Evolutionary conservation across 2,888 invertebrate genomes (phyloP).

Genomic region (Melanostoma mellinum): DNA sequence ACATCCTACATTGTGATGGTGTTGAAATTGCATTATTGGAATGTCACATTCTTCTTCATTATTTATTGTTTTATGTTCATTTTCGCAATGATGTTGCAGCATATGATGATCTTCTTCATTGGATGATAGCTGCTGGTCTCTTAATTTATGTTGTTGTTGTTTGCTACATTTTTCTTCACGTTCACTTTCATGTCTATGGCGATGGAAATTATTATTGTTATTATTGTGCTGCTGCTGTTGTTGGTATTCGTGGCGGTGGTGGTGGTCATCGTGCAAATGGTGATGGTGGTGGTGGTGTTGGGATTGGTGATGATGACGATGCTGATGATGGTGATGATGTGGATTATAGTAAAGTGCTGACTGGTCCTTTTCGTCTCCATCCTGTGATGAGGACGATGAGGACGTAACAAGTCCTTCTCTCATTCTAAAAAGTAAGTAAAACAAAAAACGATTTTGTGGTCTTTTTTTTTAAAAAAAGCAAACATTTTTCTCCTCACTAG

Average conservation of each 20-base stretch:
- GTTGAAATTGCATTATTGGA: constrained; percentile 4
- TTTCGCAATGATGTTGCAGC: too few relatives aligned
- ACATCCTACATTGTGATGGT: constrained; percentile 36
- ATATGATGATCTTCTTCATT: not conserved
- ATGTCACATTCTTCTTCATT: not conserved
- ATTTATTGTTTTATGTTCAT: too few relatives aligned
- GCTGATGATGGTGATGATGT: constrained; percentile 49
- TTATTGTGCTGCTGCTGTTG: constrained; percentile 15
- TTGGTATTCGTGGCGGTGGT: constrained; percentile 23
- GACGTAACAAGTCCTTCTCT: constrained; percentile 67
- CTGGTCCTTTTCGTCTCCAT: constrained; percentile 65
- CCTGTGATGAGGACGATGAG: constrained; percentile 70
- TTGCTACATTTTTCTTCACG: constrained; percentile 3
- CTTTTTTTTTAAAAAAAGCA: constrained; percentile 29
- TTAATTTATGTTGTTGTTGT: too few relatives aligned
- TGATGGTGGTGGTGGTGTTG: constrained; percentile 32
- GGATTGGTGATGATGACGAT: constrained; percentile 36
- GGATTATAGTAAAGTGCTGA: constrained; percentile 56
- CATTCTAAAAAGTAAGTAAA: constrained; percentile 73
- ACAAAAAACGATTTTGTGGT: constrained; percentile 57
- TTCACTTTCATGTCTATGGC: not conserved
- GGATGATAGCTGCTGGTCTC: not conserved
- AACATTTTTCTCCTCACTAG: constrained; percentile 12
- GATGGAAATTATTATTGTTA: not conserved
- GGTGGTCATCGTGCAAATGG: constrained; percentile 19